Conservation (phyloP, 2,797 vertebrate species). For the Melanotaenia nigrans region DNA sequence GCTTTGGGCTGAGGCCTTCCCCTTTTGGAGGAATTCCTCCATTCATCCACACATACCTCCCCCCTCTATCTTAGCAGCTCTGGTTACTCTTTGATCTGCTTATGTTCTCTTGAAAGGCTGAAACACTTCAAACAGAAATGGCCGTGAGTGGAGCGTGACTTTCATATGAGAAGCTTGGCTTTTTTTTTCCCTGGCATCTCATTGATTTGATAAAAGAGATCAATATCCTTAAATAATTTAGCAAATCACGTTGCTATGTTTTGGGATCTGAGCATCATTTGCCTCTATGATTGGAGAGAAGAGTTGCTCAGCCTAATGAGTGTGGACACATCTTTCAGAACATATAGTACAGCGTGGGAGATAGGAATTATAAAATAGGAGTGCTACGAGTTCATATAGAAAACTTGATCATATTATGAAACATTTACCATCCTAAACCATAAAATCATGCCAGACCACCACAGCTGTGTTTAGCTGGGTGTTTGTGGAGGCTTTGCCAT, state of each 20-base stretch:
- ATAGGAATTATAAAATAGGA: constrained; percentile 73
- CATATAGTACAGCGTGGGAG: constrained; percentile 47
- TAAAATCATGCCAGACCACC: background rate
- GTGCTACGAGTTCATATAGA: constrained; percentile 64
- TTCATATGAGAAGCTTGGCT: constrained; percentile 56
- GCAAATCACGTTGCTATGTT: constrained; percentile 66
- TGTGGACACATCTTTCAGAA: constrained; percentile 55
- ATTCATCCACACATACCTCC: constrained; percentile 68
- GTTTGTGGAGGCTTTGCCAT: background rate
- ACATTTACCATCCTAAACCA: constrained; percentile 46
- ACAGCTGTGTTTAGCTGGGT: background rate
- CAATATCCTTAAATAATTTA: constrained; percentile 81
- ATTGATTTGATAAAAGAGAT: constrained; percentile 80
- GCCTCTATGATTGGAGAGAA: constrained; percentile 55
- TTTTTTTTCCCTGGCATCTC: constrained; percentile 55
- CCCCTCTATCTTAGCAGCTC: constrained; percentile 67
- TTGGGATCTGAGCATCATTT: constrained; percentile 66
- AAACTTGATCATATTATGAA: constrained; percentile 68
- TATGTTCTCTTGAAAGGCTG: constrained; percentile 78
- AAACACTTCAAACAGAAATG: constrained; percentile 79
- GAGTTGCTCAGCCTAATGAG: constrained; percentile 63
- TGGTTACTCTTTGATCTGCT: constrained; percentile 80
- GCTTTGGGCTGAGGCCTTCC: constrained; percentile 52
- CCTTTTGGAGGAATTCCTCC: constrained; percentile 72
- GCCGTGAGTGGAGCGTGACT: constrained; percentile 62